These are phyloP conservation scores for Nyctibius bracteatus DNA, from an alignment of 2,113 vertebrate genomes.

Conservation along the genomic window DNA sequence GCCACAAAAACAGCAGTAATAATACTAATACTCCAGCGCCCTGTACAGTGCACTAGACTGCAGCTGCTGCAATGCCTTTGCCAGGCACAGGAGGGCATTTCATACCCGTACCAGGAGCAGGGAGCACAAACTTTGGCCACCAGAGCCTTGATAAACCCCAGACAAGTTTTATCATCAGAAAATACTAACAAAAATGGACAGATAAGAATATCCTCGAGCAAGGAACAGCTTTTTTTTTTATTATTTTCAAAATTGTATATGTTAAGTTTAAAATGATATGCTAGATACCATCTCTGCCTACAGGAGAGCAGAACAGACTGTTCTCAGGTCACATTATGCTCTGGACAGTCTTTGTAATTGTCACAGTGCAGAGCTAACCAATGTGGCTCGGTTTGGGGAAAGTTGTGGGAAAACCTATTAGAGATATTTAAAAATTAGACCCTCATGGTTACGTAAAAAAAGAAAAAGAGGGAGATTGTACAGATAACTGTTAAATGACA, in stretches of 20 bases:
- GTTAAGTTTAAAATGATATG: neutral
- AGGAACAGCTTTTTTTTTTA: neutral
- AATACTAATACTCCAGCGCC: too few relatives aligned
- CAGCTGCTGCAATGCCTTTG: slow-evolving; percentile 3
- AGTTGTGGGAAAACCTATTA: neutral
- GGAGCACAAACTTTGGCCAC: neutral
- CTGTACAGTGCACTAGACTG: fast-evolving
- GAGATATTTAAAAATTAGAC: neutral
- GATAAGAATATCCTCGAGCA: neutral
- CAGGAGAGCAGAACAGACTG: neutral
- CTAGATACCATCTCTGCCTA: neutral
- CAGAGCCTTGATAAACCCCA: neutral
- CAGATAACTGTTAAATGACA: neutral
- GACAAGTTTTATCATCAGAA: neutral
- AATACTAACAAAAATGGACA: neutral
- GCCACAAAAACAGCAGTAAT: neutral
- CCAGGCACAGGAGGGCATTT: slow-evolving; percentile 46
- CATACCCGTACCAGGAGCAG: neutral
- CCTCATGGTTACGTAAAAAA: neutral
- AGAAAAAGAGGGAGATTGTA: neutral
- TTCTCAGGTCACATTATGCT: neutral
- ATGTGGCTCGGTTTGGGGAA: neutral
- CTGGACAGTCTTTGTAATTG: neutral
- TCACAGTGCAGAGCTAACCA: neutral
- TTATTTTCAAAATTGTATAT: neutral